Conservation (phyloP, 2,797 vertebrate species). For the Furcifer pardalis region DNA sequence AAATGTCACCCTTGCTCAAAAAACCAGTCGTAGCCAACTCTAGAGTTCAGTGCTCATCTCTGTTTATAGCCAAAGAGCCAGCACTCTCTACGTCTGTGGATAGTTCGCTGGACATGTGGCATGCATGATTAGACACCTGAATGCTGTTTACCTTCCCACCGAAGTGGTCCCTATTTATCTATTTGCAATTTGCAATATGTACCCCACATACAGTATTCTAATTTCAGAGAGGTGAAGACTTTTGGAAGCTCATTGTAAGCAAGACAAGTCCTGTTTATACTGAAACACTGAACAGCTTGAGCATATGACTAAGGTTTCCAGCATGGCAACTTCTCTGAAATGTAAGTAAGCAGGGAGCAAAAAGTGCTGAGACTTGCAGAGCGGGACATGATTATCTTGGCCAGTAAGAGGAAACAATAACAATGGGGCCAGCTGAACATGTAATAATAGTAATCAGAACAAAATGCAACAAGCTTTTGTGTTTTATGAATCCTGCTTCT, state of each 20-base stretch:
- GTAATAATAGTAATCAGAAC: conserved; percentile 60
- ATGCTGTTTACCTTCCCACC: no score
- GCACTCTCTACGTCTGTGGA: no score
- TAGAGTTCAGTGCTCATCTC: no score
- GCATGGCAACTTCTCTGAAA: conserved; percentile 57
- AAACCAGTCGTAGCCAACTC: no score
- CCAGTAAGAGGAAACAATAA: conserved; percentile 66
- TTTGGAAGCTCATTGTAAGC: conserved; percentile 30
- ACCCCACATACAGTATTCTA: neutral
- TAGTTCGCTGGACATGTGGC: no score
- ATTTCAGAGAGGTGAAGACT: conserved; percentile 2
- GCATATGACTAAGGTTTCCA: neutral
- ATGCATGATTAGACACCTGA: no score
- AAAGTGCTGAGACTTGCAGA: conserved; percentile 69
- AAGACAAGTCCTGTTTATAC: conserved; percentile 18
- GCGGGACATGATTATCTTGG: conserved; percentile 59
- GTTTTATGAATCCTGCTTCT: conserved; percentile 56
- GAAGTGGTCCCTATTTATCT: no score
- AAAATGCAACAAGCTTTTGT: conserved; percentile 60
- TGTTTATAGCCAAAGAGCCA: no score
- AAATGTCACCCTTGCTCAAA: no score
- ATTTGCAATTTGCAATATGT: no score
- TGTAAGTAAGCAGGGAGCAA: conserved; percentile 47
- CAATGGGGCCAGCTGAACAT: conserved; percentile 64
- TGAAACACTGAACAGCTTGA: conserved; percentile 44